phyloP scores from a whole-genome alignment of 2,888 invertebrate species.

The Eulithis testata region DNA sequence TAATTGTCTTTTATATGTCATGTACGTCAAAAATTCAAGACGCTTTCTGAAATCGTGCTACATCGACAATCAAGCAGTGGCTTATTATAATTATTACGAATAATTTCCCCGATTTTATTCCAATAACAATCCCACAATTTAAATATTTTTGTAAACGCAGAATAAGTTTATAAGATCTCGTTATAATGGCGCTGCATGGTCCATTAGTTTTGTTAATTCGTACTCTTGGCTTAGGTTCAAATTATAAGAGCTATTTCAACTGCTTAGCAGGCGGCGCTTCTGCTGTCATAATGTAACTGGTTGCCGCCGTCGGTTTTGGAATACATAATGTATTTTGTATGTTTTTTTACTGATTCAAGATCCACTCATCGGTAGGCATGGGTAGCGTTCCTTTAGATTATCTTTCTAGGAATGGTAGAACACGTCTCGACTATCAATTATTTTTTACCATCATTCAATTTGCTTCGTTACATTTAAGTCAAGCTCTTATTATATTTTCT shows the following conservation, averaged over 20 bases:
- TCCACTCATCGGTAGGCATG: constrained; percentile 13
- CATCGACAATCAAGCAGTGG: no score
- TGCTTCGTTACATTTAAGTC: neutral
- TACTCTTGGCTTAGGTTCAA: constrained; percentile 52
- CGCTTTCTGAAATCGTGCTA: no score
- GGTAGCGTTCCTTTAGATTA: constrained; percentile 4
- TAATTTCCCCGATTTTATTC: no score
- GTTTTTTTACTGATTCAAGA: constrained; percentile 32
- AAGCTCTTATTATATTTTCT: neutral
- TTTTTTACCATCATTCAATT: neutral
- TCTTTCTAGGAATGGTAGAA: constrained; percentile 14
- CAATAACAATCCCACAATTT: neutral
- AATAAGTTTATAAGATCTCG: constrained; percentile 31
- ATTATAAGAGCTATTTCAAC: constrained; percentile 43
- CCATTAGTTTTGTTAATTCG: constrained; percentile 33
- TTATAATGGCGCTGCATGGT: constrained; percentile 29
- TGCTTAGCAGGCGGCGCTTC: constrained; percentile 45
- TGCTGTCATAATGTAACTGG: constrained; percentile 41
- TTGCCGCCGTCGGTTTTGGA: constrained; percentile 27
- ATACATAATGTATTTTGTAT: constrained; percentile 33
- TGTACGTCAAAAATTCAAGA: no score
- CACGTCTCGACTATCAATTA: constrained; percentile 11
- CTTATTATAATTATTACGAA: no score
- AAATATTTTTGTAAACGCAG: constrained; percentile 36
- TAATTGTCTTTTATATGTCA: no score